phyloP scores from a whole-genome alignment of 2,797 vertebrate genomes.

The Malurus leucopterus region DNA sequence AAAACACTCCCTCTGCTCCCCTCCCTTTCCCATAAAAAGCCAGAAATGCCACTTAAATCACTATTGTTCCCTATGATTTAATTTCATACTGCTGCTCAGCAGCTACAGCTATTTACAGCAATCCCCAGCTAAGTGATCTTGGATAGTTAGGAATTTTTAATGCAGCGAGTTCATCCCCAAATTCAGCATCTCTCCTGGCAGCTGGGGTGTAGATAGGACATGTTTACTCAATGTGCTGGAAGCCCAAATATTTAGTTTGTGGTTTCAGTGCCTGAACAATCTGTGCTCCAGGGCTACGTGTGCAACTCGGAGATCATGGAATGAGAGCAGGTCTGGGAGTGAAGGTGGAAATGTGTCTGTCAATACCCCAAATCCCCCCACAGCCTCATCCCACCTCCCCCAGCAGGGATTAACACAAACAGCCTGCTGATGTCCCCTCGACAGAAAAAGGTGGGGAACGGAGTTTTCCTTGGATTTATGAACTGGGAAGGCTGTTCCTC shows the following conservation, averaged over 20 bases:
- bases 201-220: slow-evolving; percentile 32
- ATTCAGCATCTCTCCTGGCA: slow-evolving; percentile 40
- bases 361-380: not conserved
- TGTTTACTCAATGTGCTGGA: slow-evolving; percentile 21
- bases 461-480: slow-evolving; percentile 72
- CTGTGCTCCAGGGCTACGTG: not conserved
- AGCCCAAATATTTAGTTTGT: slow-evolving; percentile 57
- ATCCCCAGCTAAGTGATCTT: not conserved
- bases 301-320: not conserved
- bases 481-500: slow-evolving; percentile 71
- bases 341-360: slow-evolving; percentile 56
- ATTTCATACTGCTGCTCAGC: slow-evolving; percentile 28
- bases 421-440: slow-evolving; percentile 63
- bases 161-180: not conserved
- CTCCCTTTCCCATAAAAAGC: slow-evolving; percentile 13
- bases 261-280: slow-evolving; percentile 11
- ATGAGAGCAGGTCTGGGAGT: not conserved
- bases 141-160: slow-evolving; percentile 23
- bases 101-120: slow-evolving; percentile 50
- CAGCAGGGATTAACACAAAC: slow-evolving; percentile 54
- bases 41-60: slow-evolving; percentile 33
- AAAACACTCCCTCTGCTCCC: not conserved
- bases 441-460: slow-evolving; percentile 68
- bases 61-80: slow-evolving; percentile 44
- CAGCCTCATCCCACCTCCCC: not conserved